Base-by-base conservation (phyloP, 2,797 vertebrate species). In the Pseudomugil gertrudae region DNA sequence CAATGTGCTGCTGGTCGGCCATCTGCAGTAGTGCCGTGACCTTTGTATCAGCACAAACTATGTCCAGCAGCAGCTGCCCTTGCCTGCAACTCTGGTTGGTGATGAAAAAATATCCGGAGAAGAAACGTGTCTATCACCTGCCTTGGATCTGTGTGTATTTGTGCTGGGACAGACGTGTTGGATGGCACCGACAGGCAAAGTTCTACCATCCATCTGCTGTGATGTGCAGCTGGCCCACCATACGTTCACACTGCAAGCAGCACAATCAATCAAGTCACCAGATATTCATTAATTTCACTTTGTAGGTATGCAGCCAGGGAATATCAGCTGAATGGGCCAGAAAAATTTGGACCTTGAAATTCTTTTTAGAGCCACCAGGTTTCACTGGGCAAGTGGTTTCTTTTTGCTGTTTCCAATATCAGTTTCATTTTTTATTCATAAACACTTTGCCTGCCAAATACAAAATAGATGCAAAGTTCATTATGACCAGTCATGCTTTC, bases 11-110 rank as follows among this genome's bases (percentile, higher is more conserved):
- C 47, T 53, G 63, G 75, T 66, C 14, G 1, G 62, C 75, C 85
- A 82, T 91, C 79, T 88, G 86, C 38, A 82, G 75, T 43, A 45
- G 50, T 51, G 69, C 78, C 67, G 51, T 73, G 87, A 88, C 87
- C 87, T 53, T 14, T 26, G 76, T 84, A 79, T 81, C 69, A 72
- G 71, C 69, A 26, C 48, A 72, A 59, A 66, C 66, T 67, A 40
- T 8, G 15, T 72, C 69, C 74, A 36, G 62, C 76, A 68, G 78
- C 75, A 66, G 68, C 63, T 76, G 74, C 58, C 80, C 72, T 81
- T 76, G 67, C 78, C 79, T 47, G 54, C 66, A 63, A 79, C 71
- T 21, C 56, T 11, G 38, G 72, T 63, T 69, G 66, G 55, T 27
- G 19, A 72, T 21, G 30, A 71, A 70, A 51, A 21, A 0, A 11